Evolutionary conservation across 2,888 invertebrate genomes (phyloP).

Genomic region (Microctonus brassicae): DNA sequence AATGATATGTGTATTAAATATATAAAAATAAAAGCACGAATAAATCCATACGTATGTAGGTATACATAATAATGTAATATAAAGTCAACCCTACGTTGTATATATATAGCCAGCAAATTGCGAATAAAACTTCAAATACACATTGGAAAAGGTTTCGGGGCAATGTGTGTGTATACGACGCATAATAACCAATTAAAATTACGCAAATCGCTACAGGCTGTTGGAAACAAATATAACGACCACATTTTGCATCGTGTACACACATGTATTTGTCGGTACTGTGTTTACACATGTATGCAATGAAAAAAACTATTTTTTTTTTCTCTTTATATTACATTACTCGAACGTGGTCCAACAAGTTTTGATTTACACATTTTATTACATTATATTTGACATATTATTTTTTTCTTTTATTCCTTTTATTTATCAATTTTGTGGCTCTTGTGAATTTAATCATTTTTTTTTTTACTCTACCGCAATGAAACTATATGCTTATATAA

Average conservation of each 20-base stretch:
- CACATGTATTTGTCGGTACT: neutral
- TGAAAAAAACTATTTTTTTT: too few relatives aligned
- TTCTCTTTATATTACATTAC: neutral
- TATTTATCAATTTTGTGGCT: neutral
- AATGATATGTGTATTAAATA: too few relatives aligned
- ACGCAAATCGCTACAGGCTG: slow-evolving; percentile 43
- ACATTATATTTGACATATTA: neutral
- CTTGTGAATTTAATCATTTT: neutral
- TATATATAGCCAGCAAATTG: slow-evolving; percentile 46
- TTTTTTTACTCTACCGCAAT: neutral
- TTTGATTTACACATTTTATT: neutral
- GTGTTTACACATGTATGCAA: slow-evolving; percentile 7
- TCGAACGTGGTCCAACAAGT: neutral
- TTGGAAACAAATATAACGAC: slow-evolving; percentile 10
- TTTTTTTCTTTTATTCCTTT: neutral
- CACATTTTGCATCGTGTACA: neutral
- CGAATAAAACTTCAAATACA: slow-evolving; percentile 49
- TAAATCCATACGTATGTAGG: neutral
- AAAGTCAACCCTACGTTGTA: neutral
- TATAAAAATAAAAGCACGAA: too few relatives aligned
- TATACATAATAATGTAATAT: neutral
- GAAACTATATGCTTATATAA: neutral
- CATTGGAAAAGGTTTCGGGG: slow-evolving; percentile 14
- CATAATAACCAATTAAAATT: slow-evolving; percentile 56
- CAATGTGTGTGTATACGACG: slow-evolving; percentile 4